These are phyloP conservation scores for Pavo muticus DNA, from an alignment of 2,113 vertebrate species.

Conservation along the genomic window DNA sequence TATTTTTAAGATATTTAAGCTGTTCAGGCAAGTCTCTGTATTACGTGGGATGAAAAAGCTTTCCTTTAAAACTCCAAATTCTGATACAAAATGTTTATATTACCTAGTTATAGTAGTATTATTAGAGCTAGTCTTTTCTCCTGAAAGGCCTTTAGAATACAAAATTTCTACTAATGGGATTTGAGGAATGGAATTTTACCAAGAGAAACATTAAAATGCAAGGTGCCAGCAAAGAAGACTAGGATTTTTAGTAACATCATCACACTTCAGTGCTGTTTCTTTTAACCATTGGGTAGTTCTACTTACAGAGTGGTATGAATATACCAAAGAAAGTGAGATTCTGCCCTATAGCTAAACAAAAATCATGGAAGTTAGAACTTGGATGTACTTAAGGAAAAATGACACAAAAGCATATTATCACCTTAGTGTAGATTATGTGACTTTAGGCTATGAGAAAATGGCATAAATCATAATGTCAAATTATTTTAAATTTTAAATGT, in stretches of 20 bases:
- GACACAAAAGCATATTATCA: neutral
- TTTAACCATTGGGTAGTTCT: neutral
- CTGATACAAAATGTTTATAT: accelerated
- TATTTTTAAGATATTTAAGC: neutral
- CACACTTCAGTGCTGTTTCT: neutral
- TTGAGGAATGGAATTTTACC: neutral
- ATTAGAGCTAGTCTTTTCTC: neutral
- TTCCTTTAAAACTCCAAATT: neutral
- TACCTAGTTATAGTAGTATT: neutral
- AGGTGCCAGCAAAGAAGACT: neutral
- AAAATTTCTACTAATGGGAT: neutral
- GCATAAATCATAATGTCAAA: neutral
- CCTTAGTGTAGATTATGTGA: neutral
- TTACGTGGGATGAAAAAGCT: neutral
- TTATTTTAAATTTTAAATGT: neutral
- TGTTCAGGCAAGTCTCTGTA: neutral
- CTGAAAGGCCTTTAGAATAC: neutral
- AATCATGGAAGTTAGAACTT: neutral
- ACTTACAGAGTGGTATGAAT: neutral
- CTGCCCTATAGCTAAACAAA: neutral
- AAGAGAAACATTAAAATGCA: neutral
- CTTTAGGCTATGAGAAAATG: neutral
- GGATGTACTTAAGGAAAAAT: neutral
- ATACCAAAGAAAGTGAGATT: neutral
- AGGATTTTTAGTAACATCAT: neutral